phyloP scores from a whole-genome alignment of 1,140 invertebrate genomes.

The Meloidogyne hapla region DNA sequence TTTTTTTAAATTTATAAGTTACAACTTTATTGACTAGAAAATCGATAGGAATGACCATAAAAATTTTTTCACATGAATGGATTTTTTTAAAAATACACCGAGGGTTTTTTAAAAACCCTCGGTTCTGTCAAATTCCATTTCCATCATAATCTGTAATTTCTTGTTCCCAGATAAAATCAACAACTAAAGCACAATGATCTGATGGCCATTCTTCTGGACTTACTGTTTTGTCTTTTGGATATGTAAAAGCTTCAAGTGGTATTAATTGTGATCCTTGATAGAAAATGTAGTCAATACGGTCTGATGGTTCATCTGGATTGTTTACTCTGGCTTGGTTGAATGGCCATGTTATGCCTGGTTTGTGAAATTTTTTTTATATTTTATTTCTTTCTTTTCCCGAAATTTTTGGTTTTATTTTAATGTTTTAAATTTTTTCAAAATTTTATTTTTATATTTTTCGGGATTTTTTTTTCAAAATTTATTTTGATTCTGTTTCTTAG shows the following conservation, averaged over 20 bases:
- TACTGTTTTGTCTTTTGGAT: constrained; percentile 2
- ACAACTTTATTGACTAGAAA: no score
- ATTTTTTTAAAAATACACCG: no score
- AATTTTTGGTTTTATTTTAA: no score
- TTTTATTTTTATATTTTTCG: background rate
- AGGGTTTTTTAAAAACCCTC: no score
- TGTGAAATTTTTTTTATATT: background rate
- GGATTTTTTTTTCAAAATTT: background rate
- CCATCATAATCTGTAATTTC: background rate
- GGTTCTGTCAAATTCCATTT: no score
- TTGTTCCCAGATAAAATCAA: constrained; percentile 20
- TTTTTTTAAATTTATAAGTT: no score
- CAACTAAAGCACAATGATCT: constrained; percentile 29
- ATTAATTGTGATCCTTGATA: constrained; percentile 15
- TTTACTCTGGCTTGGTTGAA: background rate
- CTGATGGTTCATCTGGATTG: constrained; percentile 7
- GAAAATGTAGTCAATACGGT: constrained; percentile 25
- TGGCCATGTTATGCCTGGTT: constrained; percentile 25
- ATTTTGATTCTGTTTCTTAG: background rate
- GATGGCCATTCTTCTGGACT: constrained; percentile 24
- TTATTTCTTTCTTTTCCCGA: no score
- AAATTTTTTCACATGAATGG: no score
- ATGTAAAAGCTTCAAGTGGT: constrained; percentile 15
- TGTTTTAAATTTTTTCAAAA: background rate
- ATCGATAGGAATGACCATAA: no score